These are phyloP conservation scores for Portevinia maculata DNA, from an alignment of 2,888 invertebrate genomes.

Conservation along the genomic window DNA sequence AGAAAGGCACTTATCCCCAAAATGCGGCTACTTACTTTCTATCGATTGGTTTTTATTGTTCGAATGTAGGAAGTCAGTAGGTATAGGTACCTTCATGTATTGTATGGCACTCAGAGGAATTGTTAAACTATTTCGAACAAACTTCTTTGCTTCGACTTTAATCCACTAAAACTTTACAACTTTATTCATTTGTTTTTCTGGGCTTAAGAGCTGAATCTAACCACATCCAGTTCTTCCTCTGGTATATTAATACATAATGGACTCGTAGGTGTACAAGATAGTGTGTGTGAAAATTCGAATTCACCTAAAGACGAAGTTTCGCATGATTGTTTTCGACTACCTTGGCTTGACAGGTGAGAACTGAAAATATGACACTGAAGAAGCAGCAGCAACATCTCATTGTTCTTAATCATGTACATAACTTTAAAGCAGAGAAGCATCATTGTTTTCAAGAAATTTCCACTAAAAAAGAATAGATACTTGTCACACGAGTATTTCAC, in stretches of 20 bases:
- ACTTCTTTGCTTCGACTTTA: conserved; percentile 35
- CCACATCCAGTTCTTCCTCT: conserved; percentile 18
- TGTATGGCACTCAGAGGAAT: conserved; percentile 5
- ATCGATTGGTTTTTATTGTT: conserved; percentile 13
- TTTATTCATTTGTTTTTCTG: conserved; percentile 31
- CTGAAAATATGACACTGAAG: not conserved
- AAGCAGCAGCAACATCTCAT: conserved; percentile 64
- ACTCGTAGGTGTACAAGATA: not conserved
- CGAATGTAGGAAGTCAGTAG: not conserved
- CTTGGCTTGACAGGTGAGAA: conserved; percentile 47
- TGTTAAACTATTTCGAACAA: conserved; percentile 13
- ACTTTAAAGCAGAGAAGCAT: conserved; percentile 22
- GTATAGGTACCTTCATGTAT: too few relatives aligned
- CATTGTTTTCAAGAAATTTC: conserved; percentile 38
- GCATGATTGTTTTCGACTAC: conserved; percentile 48
- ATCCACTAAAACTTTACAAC: conserved; percentile 44
- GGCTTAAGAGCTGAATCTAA: conserved; percentile 16
- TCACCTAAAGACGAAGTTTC: conserved; percentile 51
- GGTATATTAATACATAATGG: not conserved
- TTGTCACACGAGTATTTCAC: not conserved
- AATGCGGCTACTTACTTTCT: not conserved
- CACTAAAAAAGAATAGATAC: conserved; percentile 10
- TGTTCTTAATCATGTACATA: conserved; percentile 39
- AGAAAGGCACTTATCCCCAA: not conserved
- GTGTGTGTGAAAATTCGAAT: conserved; percentile 18